Conservation (phyloP, 2,113 vertebrate genomes). For the Nesogale talazaci region DNA sequence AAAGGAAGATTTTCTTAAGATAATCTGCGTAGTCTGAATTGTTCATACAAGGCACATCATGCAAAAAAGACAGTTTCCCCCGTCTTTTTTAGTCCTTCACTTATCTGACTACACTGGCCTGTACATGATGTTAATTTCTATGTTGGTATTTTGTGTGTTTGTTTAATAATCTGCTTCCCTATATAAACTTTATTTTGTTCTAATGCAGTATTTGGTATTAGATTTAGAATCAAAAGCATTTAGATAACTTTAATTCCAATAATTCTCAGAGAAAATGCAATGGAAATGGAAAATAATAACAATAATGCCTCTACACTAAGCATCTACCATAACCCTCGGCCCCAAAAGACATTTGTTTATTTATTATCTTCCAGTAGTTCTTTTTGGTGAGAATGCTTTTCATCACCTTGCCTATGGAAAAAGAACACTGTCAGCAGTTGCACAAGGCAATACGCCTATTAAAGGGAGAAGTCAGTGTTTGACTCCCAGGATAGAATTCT, state of each 20-base stretch:
- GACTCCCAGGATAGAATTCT: neutral
- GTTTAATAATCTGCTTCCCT: neutral
- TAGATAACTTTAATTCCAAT: neutral
- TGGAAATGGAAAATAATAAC: slow-evolving; percentile 13
- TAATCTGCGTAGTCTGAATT: neutral
- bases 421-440: neutral
- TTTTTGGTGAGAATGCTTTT: neutral
- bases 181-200: too few species aligned
- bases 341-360: neutral
- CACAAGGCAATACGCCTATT: neutral
- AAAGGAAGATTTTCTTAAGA: slow-evolving; percentile 15
- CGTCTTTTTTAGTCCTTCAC: neutral
- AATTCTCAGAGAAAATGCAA: neutral
- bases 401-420: neutral
- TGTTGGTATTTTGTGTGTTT: neutral
- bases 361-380: neutral
- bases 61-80: neutral
- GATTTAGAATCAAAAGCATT: too few species aligned
- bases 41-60: neutral
- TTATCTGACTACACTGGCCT: neutral
- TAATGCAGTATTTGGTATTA: too few species aligned
- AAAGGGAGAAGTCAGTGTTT: neutral
- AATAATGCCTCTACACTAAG: neutral
- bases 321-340: too few species aligned
- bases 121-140: neutral